Percentiles rank a stretch among this genome's conserved stretches.
Conservation (phyloP, 2,797 vertebrate genomes). For the Lepilemur ruficaudatus region DNA sequence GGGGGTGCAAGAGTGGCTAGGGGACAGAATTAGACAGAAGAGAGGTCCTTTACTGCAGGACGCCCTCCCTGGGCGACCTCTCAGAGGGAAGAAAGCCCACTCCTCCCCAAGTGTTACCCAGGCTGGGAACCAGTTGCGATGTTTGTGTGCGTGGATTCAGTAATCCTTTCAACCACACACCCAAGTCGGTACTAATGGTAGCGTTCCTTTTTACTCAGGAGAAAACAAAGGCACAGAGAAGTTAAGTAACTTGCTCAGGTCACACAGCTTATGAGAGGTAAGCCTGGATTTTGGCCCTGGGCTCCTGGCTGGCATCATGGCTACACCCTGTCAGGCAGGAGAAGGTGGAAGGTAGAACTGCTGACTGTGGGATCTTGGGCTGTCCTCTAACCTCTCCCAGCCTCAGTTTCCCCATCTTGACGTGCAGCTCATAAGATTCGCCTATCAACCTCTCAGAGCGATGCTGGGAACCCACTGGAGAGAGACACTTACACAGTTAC, state of each 20-base stretch:
- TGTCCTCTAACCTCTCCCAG: neutral
- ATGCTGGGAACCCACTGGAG: neutral
- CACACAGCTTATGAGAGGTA: neutral
- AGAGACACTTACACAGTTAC: neutral
- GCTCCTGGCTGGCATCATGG: accelerated
- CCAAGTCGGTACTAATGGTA: accelerated
- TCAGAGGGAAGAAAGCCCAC: neutral
- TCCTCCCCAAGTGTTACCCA: accelerated
- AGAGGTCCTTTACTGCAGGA: neutral
- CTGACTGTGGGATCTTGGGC: neutral
- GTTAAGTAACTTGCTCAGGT: neutral
- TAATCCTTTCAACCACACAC: accelerated
- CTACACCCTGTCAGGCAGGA: neutral
- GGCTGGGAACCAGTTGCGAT: accelerated
- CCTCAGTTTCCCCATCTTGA: neutral
- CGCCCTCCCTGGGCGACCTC: neutral
- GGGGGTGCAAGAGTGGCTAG: neutral
- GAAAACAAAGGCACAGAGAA: neutral
- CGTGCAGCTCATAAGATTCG: neutral
- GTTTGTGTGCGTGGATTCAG: accelerated
- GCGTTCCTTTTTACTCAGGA: neutral
- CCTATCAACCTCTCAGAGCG: neutral
- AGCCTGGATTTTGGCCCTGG: neutral
- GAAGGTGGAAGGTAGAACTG: neutral
- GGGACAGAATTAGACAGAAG: neutral